Conservation (phyloP, 2,888 invertebrate genomes). For the Thymelicus sylvestris region DNA sequence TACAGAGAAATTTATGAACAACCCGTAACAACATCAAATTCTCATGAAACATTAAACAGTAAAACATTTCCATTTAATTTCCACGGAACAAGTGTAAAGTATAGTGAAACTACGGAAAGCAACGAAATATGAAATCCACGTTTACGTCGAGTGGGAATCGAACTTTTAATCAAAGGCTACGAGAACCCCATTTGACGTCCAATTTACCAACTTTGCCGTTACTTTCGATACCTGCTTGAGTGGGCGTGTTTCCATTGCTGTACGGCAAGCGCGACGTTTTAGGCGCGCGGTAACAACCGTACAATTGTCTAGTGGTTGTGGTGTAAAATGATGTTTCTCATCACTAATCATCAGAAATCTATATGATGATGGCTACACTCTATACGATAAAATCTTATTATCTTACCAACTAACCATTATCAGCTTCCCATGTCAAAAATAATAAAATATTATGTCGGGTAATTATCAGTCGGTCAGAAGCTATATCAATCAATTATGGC, state of each 20-base stretch:
- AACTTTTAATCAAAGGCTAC: slow-evolving; percentile 34
- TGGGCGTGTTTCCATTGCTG: slow-evolving; percentile 3
- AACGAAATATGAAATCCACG: slow-evolving; percentile 31
- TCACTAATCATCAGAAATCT: too few species aligned
- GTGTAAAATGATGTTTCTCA: too few species aligned
- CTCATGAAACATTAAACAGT: slow-evolving; percentile 3
- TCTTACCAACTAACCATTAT: too few species aligned
- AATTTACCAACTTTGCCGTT: slow-evolving; percentile 27
- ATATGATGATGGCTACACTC: too few species aligned
- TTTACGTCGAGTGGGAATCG: slow-evolving; percentile 15
- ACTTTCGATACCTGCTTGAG: slow-evolving; percentile 26
- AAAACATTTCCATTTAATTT: slow-evolving; percentile 16
- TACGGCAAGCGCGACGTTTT: not conserved
- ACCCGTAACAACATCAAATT: not conserved
- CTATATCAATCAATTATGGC: too few species aligned
- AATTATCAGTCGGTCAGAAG: too few species aligned
- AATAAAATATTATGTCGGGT: too few species aligned
- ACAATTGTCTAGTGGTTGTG: too few species aligned
- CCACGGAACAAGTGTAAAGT: slow-evolving; percentile 15
- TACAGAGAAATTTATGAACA: not conserved
- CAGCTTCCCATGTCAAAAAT: too few species aligned
- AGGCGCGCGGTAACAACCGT: too few species aligned
- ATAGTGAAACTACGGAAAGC: slow-evolving; percentile 11
- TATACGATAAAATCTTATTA: too few species aligned
- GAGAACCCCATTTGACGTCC: slow-evolving; percentile 28